phyloP scores from a whole-genome alignment of 2,797 vertebrate species.

The Bradypus variegatus region DNA sequence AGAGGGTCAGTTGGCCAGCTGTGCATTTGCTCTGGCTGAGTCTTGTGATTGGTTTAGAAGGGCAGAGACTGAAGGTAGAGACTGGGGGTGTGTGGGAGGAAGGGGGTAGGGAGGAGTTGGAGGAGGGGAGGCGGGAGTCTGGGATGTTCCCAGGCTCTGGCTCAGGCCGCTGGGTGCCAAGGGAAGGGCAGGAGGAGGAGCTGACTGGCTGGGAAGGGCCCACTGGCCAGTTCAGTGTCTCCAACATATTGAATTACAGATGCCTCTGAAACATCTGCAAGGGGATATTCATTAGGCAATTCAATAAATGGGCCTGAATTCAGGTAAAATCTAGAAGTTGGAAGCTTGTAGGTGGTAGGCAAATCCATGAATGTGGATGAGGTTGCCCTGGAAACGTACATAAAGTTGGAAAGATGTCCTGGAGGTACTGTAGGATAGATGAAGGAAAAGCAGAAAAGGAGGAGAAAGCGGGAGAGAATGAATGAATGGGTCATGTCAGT shows the following conservation, averaged over 20 bases:
- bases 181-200: neutral
- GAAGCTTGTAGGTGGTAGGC: neutral
- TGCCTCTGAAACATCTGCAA: neutral
- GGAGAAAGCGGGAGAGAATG: neutral
- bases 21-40: accelerated
- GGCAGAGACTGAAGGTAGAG: neutral
- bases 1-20: neutral
- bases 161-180: neutral
- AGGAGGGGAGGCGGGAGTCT: neutral
- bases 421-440: neutral
- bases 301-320: neutral
- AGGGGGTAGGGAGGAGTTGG: neutral
- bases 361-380: neutral
- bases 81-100: neutral
- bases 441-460: neutral
- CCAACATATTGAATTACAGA: neutral
- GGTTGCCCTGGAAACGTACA: neutral
- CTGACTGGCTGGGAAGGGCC: neutral
- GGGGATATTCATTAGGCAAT: neutral
- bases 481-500: neutral
- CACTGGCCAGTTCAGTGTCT: neutral
- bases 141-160: neutral
- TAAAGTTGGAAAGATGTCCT: neutral
- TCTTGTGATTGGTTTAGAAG: neutral
- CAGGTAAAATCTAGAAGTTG: neutral